Evolutionary conservation across 2,113 vertebrate species (phyloP).

Genomic region (Tonatia bakeri): DNA sequence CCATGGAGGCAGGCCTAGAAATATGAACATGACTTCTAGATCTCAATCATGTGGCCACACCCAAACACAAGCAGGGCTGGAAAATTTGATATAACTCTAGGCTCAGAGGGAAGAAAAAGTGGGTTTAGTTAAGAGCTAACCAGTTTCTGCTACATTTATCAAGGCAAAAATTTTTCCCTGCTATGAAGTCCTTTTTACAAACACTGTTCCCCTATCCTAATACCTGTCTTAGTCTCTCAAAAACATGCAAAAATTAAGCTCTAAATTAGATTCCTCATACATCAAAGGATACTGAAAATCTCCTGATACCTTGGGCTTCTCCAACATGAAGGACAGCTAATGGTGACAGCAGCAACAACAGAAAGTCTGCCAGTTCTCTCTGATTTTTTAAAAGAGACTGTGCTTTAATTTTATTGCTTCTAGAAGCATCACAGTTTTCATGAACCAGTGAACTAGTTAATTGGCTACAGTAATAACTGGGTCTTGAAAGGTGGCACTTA

Average conservation of each 20-base stretch:
- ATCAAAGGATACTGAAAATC: background rate
- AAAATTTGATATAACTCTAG: background rate
- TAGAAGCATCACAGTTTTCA: slow-evolving; percentile 29
- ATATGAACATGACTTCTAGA: background rate
- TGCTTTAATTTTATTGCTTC: background rate
- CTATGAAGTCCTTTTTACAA: background rate
- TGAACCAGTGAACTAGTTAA: slow-evolving; percentile 63
- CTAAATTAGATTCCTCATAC: slow-evolving; percentile 9
- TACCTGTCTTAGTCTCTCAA: background rate
- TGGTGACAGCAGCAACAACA: background rate
- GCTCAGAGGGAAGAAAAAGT: background rate
- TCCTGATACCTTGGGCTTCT: background rate
- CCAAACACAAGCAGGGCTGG: background rate
- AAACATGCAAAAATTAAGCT: background rate
- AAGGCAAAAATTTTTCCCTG: background rate
- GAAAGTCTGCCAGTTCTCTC: background rate
- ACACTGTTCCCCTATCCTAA: background rate
- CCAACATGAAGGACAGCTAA: background rate
- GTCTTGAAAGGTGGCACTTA: slow-evolving; percentile 30
- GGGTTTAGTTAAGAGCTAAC: background rate
- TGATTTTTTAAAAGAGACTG: background rate
- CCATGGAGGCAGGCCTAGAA: background rate
- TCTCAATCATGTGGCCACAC: background rate
- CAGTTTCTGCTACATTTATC: background rate
- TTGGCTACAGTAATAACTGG: slow-evolving; percentile 54